Conservation (phyloP, 1,140 invertebrate species). For the Atta cephalotes region DNA sequence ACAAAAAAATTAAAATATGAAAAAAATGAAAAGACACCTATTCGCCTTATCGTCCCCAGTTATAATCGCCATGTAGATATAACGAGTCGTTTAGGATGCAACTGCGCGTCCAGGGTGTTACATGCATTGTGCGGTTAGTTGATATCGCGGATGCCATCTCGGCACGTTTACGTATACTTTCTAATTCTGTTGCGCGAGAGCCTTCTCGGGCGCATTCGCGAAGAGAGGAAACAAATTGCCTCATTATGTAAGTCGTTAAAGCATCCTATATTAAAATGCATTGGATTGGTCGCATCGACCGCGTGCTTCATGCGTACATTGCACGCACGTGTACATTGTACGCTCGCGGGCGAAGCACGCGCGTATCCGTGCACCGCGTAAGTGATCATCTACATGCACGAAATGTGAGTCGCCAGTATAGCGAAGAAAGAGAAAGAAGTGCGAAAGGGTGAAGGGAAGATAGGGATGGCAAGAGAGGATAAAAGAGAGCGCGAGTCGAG, state of each 20-base stretch:
- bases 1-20: background rate
- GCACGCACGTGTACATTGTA: background rate
- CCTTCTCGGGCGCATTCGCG: slow-evolving; percentile 7
- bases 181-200: slow-evolving; percentile 49
- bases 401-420: background rate
- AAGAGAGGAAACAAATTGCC: slow-evolving; percentile 54
- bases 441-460: background rate
- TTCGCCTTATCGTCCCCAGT: slow-evolving; percentile 11
- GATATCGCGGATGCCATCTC: slow-evolving; percentile 51
- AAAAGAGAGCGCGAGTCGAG: slow-evolving; percentile 5
- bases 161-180: slow-evolving; percentile 30
- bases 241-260: slow-evolving; percentile 60
- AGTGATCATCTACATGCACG: slow-evolving; percentile 41
- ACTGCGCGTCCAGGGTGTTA: slow-evolving; percentile 18
- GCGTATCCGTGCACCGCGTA: background rate
- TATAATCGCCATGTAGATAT: slow-evolving; percentile 7
- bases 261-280: slow-evolving; percentile 55
- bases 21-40: background rate
- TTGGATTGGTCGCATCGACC: slow-evolving; percentile 39
- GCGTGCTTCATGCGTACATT: background rate
- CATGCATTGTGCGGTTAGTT: slow-evolving; percentile 17
- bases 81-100: slow-evolving; percentile 18
- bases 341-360: slow-evolving; percentile 1
- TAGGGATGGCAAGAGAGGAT: background rate
- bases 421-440: background rate